Evolutionary conservation across 1,140 invertebrate genomes (phyloP).

Genomic region (Pemphigus obesinymphae): DNA sequence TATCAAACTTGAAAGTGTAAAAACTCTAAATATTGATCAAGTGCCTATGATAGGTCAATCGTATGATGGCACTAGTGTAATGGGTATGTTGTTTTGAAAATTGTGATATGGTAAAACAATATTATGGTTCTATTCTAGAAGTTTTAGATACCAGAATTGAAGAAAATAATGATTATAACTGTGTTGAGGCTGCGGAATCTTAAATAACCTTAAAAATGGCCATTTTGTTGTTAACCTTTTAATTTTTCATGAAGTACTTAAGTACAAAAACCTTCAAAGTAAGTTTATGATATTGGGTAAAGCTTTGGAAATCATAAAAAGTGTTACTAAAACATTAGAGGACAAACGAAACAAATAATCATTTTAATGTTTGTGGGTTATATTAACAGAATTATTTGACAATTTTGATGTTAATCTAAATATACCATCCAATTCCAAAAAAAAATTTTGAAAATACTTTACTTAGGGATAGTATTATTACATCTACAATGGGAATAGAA

Average conservation of each 20-base stretch:
- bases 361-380: not conserved
- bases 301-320: not conserved
- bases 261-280: not conserved
- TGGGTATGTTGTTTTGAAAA: not conserved
- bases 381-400: not conserved
- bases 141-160: not conserved
- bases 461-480: not conserved
- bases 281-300: not conserved
- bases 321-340: not conserved
- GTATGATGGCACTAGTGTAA: conserved; percentile 8
- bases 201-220: not conserved
- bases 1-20: not conserved
- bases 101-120: not conserved
- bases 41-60: conserved; percentile 10
- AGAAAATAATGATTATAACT: not conserved
- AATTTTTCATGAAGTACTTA: not conserved
- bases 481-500: not conserved
- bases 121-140: not conserved
- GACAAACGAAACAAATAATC: not conserved
- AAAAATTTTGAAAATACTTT: not conserved
- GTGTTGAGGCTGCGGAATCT: not conserved
- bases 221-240: not conserved
- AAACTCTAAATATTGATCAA: not conserved
- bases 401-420: not conserved
- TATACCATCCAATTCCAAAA: not conserved